Base-by-base conservation (phyloP, 1,140 invertebrate species). In the Eufriesea mexicana region DNA sequence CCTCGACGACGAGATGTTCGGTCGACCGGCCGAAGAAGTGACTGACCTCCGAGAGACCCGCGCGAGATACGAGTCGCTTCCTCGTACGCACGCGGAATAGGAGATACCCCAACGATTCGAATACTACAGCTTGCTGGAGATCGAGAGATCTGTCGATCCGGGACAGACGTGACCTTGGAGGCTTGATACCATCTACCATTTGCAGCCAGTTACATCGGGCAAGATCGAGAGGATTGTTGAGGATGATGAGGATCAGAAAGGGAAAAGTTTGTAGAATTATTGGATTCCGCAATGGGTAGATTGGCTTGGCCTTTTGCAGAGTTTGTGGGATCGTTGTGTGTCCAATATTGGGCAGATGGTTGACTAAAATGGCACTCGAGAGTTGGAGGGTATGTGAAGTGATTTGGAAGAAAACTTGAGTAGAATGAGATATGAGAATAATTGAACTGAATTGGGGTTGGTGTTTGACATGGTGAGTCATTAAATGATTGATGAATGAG, bases 81-180 rank as follows among this genome's bases (percentile, higher is more conserved):
- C 91, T 92, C 86, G 88, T 91, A 89, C 91, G 90, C 90, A 89
- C 76, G 64, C 62, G 83, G 92, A 92, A 92, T 92, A 89, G 67
- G 2, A 73, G 87, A 91, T 90, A 87, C 84, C 0, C 85, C 83
- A 80, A 89, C 78, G 83, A 67, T 83, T 49, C 23, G 51, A 66
- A 70, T 59, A 35, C 42, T 79, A 64, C 70, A 79, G 84, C 66
- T 84, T 80, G 64, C 81, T 71, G 57, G 62, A 85, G 84, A 28
- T 71, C 79, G 78, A 57, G 47, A 75, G 76, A 75, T 86, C 68
- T 51, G 78, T 64, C 75, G 61, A 64, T 66, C n/a, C 0, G 7
- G 68, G 16, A 73, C 45, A 5, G 55, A 71, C 42, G 25, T 42
- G 20, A 35, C 55, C 61, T n/a, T 68, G 66, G 18, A 5, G 5